Conservation (phyloP, 2,888 invertebrate genomes). For the Drosophila melanocephala region DNA sequence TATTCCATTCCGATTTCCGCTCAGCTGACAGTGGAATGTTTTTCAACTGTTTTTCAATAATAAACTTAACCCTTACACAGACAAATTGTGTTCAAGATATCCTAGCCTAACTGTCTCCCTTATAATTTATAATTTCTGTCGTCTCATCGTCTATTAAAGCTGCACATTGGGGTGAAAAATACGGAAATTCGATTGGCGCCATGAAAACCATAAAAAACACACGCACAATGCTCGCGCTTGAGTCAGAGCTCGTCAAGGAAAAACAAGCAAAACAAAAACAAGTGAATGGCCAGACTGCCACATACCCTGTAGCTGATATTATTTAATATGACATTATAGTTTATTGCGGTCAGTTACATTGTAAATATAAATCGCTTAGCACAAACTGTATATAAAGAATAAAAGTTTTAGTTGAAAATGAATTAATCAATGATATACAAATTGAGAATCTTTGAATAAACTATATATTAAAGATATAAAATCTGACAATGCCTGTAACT, state of each 20-base stretch:
- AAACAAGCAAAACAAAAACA: constrained; percentile 9
- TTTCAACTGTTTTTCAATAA: constrained; percentile 20
- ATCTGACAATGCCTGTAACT: background rate
- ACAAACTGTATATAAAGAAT: background rate
- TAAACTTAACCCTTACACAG: constrained; percentile 18
- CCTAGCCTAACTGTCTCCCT: background rate
- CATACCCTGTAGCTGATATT: constrained; percentile 15
- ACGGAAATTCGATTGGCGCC: constrained; percentile 66
- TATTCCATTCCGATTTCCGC: constrained; percentile 16
- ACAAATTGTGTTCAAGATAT: constrained; percentile 23
- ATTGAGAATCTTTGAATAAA: background rate
- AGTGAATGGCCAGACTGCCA: background rate
- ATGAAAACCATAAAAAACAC: constrained; percentile 68
- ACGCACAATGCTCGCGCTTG: constrained; percentile 40
- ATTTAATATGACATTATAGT: no score
- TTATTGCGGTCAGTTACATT: background rate
- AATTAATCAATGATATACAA: background rate
- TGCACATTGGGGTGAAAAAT: constrained; percentile 19
- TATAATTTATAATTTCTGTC: constrained; percentile 36
- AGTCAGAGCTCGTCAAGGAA: constrained; percentile 44
- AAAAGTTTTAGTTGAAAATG: background rate
- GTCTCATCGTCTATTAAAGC: constrained; percentile 48
- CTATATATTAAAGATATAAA: background rate
- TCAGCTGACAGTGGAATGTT: constrained; percentile 9
- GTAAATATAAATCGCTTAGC: background rate